phyloP scores from a whole-genome alignment of 2,888 invertebrate species.

The Bruchidius siliquastri region DNA sequence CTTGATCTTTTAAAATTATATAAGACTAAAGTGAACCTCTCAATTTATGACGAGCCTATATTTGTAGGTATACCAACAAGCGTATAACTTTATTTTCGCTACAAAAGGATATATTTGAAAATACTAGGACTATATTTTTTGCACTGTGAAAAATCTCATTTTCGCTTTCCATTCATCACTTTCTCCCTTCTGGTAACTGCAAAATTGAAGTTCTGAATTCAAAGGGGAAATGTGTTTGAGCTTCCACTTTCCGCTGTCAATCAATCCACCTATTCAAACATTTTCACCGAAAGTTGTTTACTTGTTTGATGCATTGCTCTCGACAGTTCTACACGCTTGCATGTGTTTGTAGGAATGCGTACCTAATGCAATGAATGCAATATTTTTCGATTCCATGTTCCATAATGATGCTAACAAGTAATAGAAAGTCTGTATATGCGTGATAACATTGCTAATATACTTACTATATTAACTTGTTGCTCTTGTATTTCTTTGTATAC shows the following conservation, averaged over 20 bases:
- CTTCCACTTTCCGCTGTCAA: neutral
- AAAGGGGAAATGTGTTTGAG: neutral
- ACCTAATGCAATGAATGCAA: neutral
- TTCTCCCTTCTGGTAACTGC: neutral
- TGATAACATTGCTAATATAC: conserved; percentile 43
- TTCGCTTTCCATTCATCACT: neutral
- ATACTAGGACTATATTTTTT: neutral
- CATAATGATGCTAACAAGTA: neutral
- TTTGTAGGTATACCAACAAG: neutral
- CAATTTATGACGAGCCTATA: no score
- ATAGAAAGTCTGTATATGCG: neutral
- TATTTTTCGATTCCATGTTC: neutral
- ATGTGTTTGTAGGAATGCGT: neutral
- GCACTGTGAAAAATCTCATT: neutral
- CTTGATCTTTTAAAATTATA: no score
- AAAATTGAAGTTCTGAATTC: neutral
- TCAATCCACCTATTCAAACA: neutral
- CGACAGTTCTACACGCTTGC: neutral
- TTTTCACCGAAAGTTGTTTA: neutral
- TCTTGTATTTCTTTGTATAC: conserved; percentile 92
- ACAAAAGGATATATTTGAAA: neutral
- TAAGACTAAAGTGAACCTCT: no score
- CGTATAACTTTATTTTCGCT: neutral
- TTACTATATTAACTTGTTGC: conserved; percentile 92
- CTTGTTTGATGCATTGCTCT: neutral